Evolutionary conservation across 2,113 vertebrate genomes (phyloP), one percentile per base, ranked within the genome.

Genomic region (Xenus cinereus): DNA sequence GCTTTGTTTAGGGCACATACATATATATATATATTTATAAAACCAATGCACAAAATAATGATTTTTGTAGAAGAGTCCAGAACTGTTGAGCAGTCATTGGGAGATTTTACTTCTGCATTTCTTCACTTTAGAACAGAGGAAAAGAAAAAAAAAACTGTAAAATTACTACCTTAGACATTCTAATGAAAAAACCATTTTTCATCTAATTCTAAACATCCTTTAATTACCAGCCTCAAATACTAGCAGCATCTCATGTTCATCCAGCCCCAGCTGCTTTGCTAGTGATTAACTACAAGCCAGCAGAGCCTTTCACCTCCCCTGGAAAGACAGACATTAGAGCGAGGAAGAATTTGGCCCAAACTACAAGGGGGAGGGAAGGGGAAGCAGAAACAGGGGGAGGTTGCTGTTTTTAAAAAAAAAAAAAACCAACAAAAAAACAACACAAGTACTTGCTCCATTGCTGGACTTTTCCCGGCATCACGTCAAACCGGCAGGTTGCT

Each of bases 401-500:
- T 33, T 3, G 35, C 51, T 48, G 16, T 46, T 48, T 22, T 22
- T 50, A 21, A 68, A 46, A 89, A 69, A 45, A 54, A 86, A 19
- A 7, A 45, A 45, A 46, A 21, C 46, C 4, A 46, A 45, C 43
- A 21, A 46, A 48, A 22, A 68, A 57, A 89, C 66, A 45, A 50
- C 84, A 28, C 39, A 51, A 87, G 83, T 28, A 66, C 50, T 23
- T 59, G 78, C 71, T 90, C 50, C 4, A 0, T 2, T 27, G 77
- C 66, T 43, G 69, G 87, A 86, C 62, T 74, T 18, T 30, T 85
- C 92, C 69, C 75, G 3, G 0, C 41, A 35, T 32, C 51, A 13
- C 6, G 20, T 84, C 84, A 74, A 79, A 71, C 80, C 45, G 11
- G 66, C 96, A 97, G 95, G 94, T 97, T 78, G 80, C 86, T 97